Evolutionary conservation across 2,113 vertebrate species (phyloP), one percentile per base, ranked within the genome.

Genomic region (Boulengerochromis microlepis): DNA sequence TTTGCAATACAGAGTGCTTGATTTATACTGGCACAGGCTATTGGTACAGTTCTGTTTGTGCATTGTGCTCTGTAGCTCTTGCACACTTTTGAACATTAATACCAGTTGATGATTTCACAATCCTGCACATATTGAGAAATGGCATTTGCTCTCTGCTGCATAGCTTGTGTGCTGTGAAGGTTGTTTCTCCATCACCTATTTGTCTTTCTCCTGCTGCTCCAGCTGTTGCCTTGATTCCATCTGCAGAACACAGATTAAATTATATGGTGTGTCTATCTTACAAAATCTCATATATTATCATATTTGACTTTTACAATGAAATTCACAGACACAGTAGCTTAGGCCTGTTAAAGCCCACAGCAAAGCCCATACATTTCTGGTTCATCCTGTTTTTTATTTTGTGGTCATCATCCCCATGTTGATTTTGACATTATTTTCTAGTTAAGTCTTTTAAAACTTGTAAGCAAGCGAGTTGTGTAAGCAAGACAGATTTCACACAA

Each of bases 81-180:
- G 56, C 42, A 57, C 80, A 59, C 13, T 82, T 80, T 35, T 42
- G 15, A 82, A 80, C 47, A 69, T 57, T 76, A 26, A 81, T 89
- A 91, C 92, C 84, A 86, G 45, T 3, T 59, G 5, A 69, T 50
- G 31, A 82, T 93, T 94, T 69, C 90, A 85, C 89, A 95, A 93
- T 42, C 12, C 22, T 38, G 35, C 53, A 88, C 40, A 31, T 59
- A 38, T 85, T 89, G 74, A 53, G 80, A 54, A 81, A 84, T 66
- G 42, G 31, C 54, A 47, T 71, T 35, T 31, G n/a, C 52, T 38
- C 40, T 85, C 18, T 78, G 59, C 53, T 87, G 40, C 53, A n/a
- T 52, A 47, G 24, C 42, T 31, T 64, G 76, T 19, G 10, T 81
- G 24, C 12, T 83, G 54, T 84, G 80, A 76, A 29, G 38, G 59